A percentile compares a stretch with the other conserved stretches of the same genome.
These are phyloP conservation scores for Tetropium fuscum DNA, from an alignment of 2,888 invertebrate genomes.

Conservation along the genomic window DNA sequence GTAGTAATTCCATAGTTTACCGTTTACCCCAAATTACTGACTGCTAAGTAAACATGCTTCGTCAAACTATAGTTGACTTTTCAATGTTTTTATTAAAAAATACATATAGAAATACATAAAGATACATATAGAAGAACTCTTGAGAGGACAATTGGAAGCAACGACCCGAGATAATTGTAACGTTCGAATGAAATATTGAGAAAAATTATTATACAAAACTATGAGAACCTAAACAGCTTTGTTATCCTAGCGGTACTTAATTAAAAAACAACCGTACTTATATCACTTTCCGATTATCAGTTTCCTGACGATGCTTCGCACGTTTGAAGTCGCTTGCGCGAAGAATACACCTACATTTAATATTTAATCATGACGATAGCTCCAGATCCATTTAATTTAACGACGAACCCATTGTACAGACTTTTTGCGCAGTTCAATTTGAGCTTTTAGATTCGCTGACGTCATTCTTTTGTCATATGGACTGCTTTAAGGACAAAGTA, in stretches of 20 bases:
- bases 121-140: no score
- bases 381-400: conserved; percentile 1
- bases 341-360: no score
- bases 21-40: background rate
- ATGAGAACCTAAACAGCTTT: conserved; percentile 5
- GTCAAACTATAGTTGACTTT: background rate
- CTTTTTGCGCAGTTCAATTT: conserved; percentile 5
- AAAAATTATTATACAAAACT: conserved; percentile 3
- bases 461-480: conserved; percentile 25
- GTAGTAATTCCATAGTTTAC: no score
- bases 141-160: background rate
- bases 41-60: background rate
- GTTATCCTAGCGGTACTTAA: conserved; percentile 6
- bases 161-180: background rate
- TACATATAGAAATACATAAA: no score
- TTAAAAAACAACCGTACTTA: conserved; percentile 2
- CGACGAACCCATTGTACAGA: background rate
- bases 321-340: no score
- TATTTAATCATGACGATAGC: background rate
- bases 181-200: conserved; percentile 2
- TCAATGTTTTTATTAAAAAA: no score
- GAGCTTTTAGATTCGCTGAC: conserved; percentile 19
- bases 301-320: no score
- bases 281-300: conserved; percentile 5
- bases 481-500: conserved; percentile 25